Evolutionary conservation across 2,113 vertebrate species (phyloP).

Genomic region (Brienomyrus brachyistius): DNA sequence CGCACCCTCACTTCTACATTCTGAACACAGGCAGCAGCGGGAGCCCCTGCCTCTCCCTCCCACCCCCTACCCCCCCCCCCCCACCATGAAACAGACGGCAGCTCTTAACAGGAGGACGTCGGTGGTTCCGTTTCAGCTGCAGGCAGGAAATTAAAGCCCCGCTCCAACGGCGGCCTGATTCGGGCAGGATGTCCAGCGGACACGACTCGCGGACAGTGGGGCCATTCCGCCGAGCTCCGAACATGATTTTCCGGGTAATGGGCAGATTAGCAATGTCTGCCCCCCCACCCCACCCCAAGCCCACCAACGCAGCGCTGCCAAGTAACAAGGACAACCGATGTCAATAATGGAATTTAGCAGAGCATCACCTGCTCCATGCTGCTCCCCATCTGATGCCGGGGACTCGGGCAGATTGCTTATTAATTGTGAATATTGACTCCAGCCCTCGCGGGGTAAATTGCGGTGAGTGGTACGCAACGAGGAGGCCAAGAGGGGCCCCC

Average conservation of each 20-base stretch:
- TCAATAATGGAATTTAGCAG: not conserved
- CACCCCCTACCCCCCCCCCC: no score
- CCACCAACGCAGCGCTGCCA: not conserved
- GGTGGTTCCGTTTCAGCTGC: not conserved
- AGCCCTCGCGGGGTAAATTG: not conserved
- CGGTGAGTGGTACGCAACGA: not conserved
- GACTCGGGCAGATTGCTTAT: not conserved
- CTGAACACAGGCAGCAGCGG: not conserved
- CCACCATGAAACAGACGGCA: no score
- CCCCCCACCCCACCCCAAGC: not conserved
- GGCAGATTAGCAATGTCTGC: conserved; percentile 5
- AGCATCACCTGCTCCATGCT: not conserved
- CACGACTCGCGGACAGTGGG: not conserved
- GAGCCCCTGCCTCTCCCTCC: not conserved
- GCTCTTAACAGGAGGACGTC: no score
- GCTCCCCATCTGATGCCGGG: not conserved
- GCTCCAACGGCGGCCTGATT: not conserved
- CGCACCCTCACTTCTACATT: not conserved
- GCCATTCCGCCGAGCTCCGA: not conserved
- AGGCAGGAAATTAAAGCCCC: conserved; percentile 14
- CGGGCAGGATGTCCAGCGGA: not conserved
- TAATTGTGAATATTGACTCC: conserved; percentile 24
- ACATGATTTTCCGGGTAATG: conserved; percentile 9
- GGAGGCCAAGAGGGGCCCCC: not conserved
- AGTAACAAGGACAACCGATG: conserved; percentile 2